Evolutionary conservation across 2,797 vertebrate species (phyloP), one percentile per base, ranked within the genome.

Genomic region (Tragopan temminckii): DNA sequence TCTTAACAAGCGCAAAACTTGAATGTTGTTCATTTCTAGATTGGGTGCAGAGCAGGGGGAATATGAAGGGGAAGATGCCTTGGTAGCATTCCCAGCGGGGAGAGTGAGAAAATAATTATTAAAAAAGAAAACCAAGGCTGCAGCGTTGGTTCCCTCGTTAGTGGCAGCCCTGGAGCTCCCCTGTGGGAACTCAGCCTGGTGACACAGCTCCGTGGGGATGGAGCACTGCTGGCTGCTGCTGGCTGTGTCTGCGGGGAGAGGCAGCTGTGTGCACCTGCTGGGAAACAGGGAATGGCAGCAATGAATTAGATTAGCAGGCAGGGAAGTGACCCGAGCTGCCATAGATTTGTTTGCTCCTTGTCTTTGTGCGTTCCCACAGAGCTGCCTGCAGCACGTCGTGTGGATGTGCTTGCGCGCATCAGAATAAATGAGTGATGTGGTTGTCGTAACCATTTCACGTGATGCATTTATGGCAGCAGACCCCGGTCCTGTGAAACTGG

Each of bases 261-360:
- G 69, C 92, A 83, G 91, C 87, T 80, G 77, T 14, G 43, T 40
- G 58, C 62, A 55, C 52, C 74, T 83, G 77, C 69, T 25, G 1
- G 4, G 11, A 43, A 13, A 31, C 11, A 57, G 24, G 64, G 21
- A 35, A 10, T 8, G 31, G 29, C 64, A 8, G 53, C 14, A 62
- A 13, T 36, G 62, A 8, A 21, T 4, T 46, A 58, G 10, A 25
- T 4, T 50, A 58, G 9, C 36, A 55, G 40, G 40, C n/a, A 0
- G 40, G 58, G 38, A 57, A 33, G 48, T 11, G 31, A 59, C 66
- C 66, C 18, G 1, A 3, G 0, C 42, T 38, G 48, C 33, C 67
- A 35, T 58, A 59, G 57, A 25, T 78, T 59, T 75, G 59, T 29
- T 40, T 85, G 43, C 70, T 33, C 23, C 29, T 68, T 55, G 71